A percentile compares a stretch with the other conserved stretches of the same genome.
Evolutionary conservation across 2,113 vertebrate genomes (phyloP).

Genomic region (Paradoxurus hermaphroditus): DNA sequence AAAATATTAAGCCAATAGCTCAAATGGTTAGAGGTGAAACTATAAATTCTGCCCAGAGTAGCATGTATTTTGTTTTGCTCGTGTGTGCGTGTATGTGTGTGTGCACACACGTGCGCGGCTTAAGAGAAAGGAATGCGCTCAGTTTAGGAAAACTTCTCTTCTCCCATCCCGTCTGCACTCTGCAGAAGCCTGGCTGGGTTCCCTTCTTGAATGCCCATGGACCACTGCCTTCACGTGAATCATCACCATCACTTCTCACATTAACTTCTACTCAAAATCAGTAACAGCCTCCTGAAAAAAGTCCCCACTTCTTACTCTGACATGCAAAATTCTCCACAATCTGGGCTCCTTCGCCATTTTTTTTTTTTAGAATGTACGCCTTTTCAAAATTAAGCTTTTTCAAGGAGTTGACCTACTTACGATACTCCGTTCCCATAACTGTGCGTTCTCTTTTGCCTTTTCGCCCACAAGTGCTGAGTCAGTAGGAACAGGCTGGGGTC

Average conservation of each 20-base stretch:
- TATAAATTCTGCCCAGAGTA: neutral
- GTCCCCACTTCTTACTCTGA: neutral
- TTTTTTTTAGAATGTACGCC: neutral
- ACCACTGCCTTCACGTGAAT: neutral
- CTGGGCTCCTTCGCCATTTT: neutral
- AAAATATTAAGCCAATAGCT: constrained; percentile 63
- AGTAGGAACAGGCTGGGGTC: neutral
- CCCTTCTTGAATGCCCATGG: neutral
- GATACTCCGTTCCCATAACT: neutral
- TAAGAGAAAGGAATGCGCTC: neutral
- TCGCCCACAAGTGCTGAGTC: neutral
- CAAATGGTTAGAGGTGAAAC: constrained; percentile 1
- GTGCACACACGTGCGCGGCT: neutral
- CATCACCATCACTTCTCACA: neutral
- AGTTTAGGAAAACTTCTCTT: neutral
- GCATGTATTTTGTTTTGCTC: neutral
- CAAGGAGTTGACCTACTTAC: neutral
- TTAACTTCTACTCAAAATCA: neutral
- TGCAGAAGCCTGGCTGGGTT: neutral
- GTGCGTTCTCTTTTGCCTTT: neutral
- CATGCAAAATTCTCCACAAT: neutral
- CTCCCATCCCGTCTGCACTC: neutral
- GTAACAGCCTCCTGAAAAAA: neutral
- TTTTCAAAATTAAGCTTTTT: constrained; percentile 32
- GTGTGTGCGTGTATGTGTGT: neutral